These are phyloP conservation scores for Pelecanoides urinatrix DNA, from an alignment of 2,113 vertebrate species.

Conservation along the genomic window DNA sequence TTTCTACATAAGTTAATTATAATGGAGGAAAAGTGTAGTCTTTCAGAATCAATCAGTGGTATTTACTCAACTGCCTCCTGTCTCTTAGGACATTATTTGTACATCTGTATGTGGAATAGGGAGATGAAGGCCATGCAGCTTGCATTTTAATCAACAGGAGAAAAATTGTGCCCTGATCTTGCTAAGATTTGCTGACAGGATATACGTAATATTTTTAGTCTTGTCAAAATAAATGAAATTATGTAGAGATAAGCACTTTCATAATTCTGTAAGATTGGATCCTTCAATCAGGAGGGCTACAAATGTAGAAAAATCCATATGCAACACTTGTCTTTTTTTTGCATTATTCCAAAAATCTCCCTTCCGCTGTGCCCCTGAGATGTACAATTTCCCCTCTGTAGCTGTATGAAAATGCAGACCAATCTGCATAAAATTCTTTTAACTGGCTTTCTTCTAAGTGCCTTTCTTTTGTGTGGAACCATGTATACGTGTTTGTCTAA, in stretches of 20 bases:
- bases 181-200: neutral
- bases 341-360: neutral
- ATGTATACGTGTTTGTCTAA: neutral
- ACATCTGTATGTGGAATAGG: neutral
- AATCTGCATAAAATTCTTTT: neutral
- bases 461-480: neutral
- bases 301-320: neutral
- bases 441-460: neutral
- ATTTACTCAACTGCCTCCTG: neutral
- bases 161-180: neutral
- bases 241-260: neutral
- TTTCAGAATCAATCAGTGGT: neutral
- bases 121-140: neutral
- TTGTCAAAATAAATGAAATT: neutral
- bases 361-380: neutral
- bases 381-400: neutral
- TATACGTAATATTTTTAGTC: neutral
- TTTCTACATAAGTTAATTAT: neutral
- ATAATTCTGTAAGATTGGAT: neutral
- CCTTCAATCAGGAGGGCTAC: neutral
- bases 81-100: neutral
- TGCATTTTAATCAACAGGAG: neutral
- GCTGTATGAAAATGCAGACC: neutral
- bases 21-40: neutral
- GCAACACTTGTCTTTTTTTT: neutral